These are phyloP conservation scores for Trypoxylon attenuatum DNA, from an alignment of 2,888 invertebrate genomes.

Conservation along the genomic window DNA sequence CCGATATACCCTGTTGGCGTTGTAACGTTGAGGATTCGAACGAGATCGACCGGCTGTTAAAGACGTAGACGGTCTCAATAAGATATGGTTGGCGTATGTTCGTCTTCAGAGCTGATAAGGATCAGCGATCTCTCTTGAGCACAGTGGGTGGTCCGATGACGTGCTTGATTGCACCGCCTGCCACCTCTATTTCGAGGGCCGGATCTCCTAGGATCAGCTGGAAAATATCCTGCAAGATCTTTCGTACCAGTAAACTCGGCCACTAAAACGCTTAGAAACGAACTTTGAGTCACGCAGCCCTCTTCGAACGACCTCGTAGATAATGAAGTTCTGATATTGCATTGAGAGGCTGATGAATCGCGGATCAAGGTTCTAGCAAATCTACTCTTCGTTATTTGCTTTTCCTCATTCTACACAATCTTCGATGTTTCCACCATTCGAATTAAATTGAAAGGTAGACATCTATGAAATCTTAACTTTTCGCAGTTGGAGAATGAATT, in stretches of 20 bases:
- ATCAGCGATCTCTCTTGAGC: conserved; percentile 40
- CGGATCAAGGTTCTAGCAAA: conserved; percentile 45
- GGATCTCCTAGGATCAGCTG: conserved; percentile 34
- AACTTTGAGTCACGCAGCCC: conserved; percentile 49
- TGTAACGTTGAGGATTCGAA: background rate
- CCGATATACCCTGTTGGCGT: conserved; percentile 2
- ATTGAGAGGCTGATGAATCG: conserved; percentile 43
- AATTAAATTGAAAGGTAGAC: too few relatives aligned
- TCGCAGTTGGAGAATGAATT: too few relatives aligned
- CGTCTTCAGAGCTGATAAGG: conserved; percentile 37
- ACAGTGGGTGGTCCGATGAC: conserved; percentile 48
- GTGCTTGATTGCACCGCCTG: conserved; percentile 40
- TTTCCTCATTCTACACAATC: conserved; percentile 26
- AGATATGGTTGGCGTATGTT: conserved; percentile 30
- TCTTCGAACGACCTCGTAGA: conserved; percentile 51
- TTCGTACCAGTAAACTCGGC: conserved; percentile 28
- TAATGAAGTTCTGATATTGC: conserved; percentile 53
- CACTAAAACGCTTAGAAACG: conserved; percentile 31
- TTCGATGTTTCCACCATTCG: too few relatives aligned
- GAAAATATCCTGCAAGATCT: conserved; percentile 49
- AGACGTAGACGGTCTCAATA: conserved; percentile 15
- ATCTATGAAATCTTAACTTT: too few relatives aligned
- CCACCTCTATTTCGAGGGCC: conserved; percentile 37
- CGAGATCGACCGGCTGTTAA: conserved; percentile 1
- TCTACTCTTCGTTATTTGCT: conserved; percentile 13